These are phyloP conservation scores for Lithosia quadra DNA, from an alignment of 2,888 invertebrate species.

Conservation along the genomic window DNA sequence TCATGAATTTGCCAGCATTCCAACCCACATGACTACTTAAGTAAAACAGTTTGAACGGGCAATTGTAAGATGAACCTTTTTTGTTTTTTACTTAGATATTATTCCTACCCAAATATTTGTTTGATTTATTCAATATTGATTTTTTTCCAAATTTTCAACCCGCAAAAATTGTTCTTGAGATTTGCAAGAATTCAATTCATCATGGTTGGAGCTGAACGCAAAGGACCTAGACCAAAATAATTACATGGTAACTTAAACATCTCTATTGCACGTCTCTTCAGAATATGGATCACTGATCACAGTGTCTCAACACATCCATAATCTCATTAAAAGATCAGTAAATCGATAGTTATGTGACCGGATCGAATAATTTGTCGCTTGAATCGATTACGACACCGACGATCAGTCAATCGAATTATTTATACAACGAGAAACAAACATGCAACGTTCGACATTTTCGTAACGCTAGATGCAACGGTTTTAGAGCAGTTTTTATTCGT, in stretches of 20 bases:
- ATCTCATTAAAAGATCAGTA: conserved; percentile 48
- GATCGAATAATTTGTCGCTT: conserved; percentile 58
- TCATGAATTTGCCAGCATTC: not conserved
- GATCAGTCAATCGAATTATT: conserved; percentile 56
- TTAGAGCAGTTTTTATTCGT: conserved; percentile 62
- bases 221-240: conserved; percentile 20
- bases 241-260: conserved; percentile 43
- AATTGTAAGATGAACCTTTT: not conserved
- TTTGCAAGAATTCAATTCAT: not conserved
- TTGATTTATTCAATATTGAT: not conserved
- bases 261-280: conserved; percentile 29
- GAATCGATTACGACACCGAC: conserved; percentile 51
- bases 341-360: conserved; percentile 60
- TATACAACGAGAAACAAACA: conserved; percentile 59
- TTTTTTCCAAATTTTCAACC: not conserved
- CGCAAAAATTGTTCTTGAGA: not conserved
- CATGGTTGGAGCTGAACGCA: not conserved
- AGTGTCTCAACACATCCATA: conserved; percentile 55
- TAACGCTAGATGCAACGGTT: conserved; percentile 65
- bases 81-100: no score
- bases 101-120: not conserved
- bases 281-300: conserved; percentile 37
- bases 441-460: conserved; percentile 65
- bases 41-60: not conserved
- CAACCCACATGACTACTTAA: not conserved